These are phyloP conservation scores for Caenorhabditis doughertyi DNA, from an alignment of 2,888 invertebrate species.

Conservation along the genomic window DNA sequence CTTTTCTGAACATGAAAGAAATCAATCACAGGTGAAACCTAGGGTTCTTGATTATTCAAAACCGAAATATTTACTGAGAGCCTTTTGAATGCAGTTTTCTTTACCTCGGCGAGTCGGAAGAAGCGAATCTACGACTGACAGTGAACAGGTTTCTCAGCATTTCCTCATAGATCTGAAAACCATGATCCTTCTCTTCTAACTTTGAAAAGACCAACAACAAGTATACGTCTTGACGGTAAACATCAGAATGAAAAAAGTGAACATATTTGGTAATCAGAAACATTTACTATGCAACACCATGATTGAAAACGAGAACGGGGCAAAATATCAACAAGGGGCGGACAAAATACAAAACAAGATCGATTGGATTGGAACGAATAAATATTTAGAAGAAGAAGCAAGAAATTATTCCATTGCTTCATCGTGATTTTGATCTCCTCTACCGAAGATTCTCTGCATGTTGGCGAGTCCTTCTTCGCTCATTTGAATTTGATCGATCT, in stretches of 20 bases:
- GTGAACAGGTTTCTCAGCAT: conserved; percentile 51
- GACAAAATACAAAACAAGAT: conserved; percentile 31
- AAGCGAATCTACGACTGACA: conserved; percentile 51
- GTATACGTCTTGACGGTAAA: not conserved
- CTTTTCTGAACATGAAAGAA: conserved; percentile 67
- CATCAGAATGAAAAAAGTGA: not conserved
- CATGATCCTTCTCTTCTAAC: not conserved
- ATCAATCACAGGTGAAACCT: too few relatives aligned
- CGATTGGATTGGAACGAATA: not conserved
- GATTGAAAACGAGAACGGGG: not conserved
- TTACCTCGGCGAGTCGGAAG: conserved; percentile 54
- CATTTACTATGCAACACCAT: not conserved
- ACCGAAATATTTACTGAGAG: too few relatives aligned
- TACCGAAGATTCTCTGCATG: conserved; percentile 75
- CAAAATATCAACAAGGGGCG: not conserved
- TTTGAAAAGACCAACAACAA: not conserved
- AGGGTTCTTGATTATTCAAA: not conserved
- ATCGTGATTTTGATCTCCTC: conserved; percentile 36
- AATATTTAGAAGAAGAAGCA: not conserved
- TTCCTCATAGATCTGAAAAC: conserved; percentile 43
- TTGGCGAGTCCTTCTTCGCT: conserved; percentile 78
- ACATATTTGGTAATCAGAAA: not conserved
- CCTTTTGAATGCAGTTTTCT: too few relatives aligned
- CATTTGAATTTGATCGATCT: conserved; percentile 69
- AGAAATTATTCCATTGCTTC: conserved; percentile 46